phyloP scores from a whole-genome alignment of 2,113 vertebrate species.

The Leucosticte australis region DNA sequence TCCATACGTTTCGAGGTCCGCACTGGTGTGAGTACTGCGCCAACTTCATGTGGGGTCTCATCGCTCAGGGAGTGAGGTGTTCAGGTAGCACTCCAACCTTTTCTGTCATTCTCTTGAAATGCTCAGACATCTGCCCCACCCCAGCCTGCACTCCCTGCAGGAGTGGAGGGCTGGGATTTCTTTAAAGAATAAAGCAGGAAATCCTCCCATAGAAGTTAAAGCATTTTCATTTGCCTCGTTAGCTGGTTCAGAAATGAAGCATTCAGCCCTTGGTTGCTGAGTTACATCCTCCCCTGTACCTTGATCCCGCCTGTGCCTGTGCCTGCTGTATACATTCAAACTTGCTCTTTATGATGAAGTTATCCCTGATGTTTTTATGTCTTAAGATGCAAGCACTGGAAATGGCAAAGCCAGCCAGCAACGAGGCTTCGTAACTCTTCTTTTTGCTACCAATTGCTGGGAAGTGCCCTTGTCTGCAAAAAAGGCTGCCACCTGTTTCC shows the following conservation, averaged over 20 bases:
- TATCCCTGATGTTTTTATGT: neutral
- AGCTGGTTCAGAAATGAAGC: neutral
- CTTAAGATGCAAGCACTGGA: neutral
- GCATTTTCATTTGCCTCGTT: neutral
- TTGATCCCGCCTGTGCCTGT: neutral
- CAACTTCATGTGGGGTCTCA: conserved; percentile 99
- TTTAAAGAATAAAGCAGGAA: neutral
- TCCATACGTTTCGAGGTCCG: conserved; percentile 93
- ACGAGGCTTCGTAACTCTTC: neutral
- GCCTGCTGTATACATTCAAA: neutral
- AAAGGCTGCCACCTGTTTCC: neutral
- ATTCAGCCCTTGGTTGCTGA: neutral
- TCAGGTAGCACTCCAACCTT: conserved; percentile 80
- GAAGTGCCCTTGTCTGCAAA: neutral
- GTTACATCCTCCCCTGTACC: neutral
- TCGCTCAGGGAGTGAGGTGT: conserved; percentile 96
- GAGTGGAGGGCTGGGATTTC: neutral
- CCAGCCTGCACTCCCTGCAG: neutral
- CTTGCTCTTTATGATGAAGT: neutral
- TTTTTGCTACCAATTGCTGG: neutral
- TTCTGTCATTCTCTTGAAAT: neutral
- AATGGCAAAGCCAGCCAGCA: neutral
- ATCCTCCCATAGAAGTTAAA: neutral
- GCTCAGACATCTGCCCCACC: neutral
- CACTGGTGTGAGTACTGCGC: conserved; percentile 99